Conservation (phyloP, 2,797 vertebrate genomes). For the Spheniscus humboldti region DNA sequence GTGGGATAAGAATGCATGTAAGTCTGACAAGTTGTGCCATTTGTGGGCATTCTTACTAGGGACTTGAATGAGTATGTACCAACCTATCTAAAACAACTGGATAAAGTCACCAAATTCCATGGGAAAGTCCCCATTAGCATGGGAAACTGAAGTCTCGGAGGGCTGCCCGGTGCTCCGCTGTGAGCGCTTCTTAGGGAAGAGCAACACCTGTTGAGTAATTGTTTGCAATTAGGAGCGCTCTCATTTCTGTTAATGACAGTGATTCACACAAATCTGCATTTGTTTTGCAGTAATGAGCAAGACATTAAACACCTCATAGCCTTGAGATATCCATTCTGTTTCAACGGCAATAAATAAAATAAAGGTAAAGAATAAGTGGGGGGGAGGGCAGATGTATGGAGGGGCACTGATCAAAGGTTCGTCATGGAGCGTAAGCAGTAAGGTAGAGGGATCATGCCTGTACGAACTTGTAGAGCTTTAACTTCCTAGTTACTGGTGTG, state of each 20-base stretch:
- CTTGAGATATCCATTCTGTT: not conserved
- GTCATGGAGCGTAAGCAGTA: not conserved
- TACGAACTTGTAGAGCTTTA: not conserved
- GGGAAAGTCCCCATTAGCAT: not conserved
- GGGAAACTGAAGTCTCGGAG: not conserved
- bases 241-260: not conserved
- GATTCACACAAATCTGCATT: not conserved
- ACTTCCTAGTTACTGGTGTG: not conserved
- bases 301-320: not conserved
- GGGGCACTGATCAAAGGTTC: not conserved
- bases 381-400: not conserved
- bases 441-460: not conserved
- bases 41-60: not conserved
- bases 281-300: constrained; percentile 20
- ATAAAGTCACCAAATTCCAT: not conserved
- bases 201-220: not conserved
- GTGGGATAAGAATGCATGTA: not conserved
- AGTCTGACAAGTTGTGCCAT: not conserved
- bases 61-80: not conserved
- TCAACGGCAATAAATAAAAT: not conserved
- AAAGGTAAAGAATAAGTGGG: not conserved
- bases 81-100: not conserved
- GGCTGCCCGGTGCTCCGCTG: not conserved
- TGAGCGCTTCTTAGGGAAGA: not conserved
- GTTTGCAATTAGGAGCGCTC: not conserved